These are phyloP conservation scores for Hirtodrosophila alboralis DNA, from an alignment of 2,888 invertebrate species.

Conservation along the genomic window DNA sequence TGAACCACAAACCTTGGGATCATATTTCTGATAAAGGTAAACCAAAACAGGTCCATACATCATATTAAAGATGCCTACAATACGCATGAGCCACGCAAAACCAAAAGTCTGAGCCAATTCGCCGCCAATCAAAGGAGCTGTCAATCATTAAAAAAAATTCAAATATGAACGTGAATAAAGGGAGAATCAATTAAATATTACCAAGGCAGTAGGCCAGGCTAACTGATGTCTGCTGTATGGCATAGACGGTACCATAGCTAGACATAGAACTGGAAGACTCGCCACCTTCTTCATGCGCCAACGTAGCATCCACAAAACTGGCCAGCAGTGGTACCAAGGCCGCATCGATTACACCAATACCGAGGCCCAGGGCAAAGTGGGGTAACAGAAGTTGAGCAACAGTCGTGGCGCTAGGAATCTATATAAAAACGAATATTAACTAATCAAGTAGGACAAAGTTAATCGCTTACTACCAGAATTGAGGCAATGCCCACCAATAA, in stretches of 20 bases:
- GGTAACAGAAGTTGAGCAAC: constrained; percentile 88
- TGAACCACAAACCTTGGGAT: constrained; percentile 75
- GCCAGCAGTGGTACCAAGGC: constrained; percentile 92
- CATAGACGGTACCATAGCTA: constrained; percentile 92
- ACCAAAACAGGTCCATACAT: constrained; percentile 88
- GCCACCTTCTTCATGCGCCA: constrained; percentile 76
- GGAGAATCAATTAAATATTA: constrained; percentile 80
- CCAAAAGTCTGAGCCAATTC: constrained; percentile 89
- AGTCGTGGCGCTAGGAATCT: constrained; percentile 88
- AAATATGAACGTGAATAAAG: not conserved
- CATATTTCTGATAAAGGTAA: constrained; percentile 78
- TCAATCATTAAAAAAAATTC: not conserved
- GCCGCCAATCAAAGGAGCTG: constrained; percentile 91
- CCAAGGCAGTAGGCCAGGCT: constrained; percentile 92
- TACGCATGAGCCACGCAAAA: constrained; percentile 90
- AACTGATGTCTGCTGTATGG: constrained; percentile 92
- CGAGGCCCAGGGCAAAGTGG: constrained; percentile 91
- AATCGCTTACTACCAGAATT: constrained; percentile 85
- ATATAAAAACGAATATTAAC: not conserved
- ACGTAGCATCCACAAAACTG: constrained; percentile 87
- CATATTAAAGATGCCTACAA: constrained; percentile 89
- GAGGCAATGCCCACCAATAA: constrained; percentile 87
- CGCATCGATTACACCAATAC: constrained; percentile 92
- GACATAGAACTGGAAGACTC: constrained; percentile 79
- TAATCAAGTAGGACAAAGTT: too few relatives aligned